Evolutionary conservation across 2,888 invertebrate genomes (phyloP).

Genomic region (Dasypogon diadema): DNA sequence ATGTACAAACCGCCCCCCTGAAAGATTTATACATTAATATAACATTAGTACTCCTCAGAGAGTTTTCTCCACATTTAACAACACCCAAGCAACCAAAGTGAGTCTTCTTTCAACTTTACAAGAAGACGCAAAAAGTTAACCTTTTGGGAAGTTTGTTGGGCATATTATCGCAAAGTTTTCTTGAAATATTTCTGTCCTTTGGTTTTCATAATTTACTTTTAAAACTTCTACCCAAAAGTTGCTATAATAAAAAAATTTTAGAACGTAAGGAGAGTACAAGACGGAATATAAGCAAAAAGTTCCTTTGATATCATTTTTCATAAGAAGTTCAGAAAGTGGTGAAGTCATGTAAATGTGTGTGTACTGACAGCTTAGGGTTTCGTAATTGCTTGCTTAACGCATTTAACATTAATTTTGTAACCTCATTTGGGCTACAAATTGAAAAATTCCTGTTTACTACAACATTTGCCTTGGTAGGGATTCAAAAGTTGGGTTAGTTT

Average conservation of each 20-base stretch:
- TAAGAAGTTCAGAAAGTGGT: conserved; percentile 2
- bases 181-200: conserved; percentile 53
- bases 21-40: conserved; percentile 56
- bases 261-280: not conserved
- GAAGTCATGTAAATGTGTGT: conserved; percentile 13
- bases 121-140: conserved; percentile 45
- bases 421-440: conserved; percentile 5
- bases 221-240: conserved; percentile 45
- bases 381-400: conserved; percentile 20
- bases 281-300: conserved; percentile 2
- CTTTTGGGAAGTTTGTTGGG: conserved; percentile 52
- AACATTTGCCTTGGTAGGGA: too few species aligned
- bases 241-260: not conserved
- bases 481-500: too few species aligned
- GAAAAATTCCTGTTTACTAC: not conserved
- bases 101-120: not conserved
- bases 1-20: conserved; percentile 35
- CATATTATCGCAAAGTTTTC: conserved; percentile 49
- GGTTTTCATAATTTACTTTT: conserved; percentile 56
- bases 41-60: conserved; percentile 55
- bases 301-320: not conserved
- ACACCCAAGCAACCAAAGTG: conserved; percentile 18
- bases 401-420: conserved; percentile 28
- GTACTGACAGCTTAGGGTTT: not conserved
- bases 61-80: conserved; percentile 46